Percentiles rank a stretch among this genome's conserved stretches.
phyloP scores from a whole-genome alignment of 2,797 vertebrate genomes.

The Melopsittacus undulatus region DNA sequence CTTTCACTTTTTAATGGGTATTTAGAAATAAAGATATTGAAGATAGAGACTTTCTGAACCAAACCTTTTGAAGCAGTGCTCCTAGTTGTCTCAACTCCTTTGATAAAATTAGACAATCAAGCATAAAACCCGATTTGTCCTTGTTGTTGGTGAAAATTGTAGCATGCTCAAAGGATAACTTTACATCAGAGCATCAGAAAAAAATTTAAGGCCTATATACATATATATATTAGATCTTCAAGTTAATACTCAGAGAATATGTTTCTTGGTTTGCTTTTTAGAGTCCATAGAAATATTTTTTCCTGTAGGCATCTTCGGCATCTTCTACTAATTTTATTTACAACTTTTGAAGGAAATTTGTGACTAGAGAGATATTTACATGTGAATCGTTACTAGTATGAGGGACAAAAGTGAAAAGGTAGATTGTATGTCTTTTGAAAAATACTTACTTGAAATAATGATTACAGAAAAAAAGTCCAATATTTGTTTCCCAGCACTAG shows the following conservation, averaged over 20 bases:
- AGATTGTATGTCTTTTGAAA: conserved; percentile 22
- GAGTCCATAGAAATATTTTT: background rate
- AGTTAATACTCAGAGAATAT: background rate
- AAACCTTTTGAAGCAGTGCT: background rate
- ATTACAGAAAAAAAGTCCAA: conserved; percentile 33
- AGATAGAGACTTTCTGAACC: background rate
- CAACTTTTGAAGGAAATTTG: background rate
- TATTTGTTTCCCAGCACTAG: conserved; percentile 37
- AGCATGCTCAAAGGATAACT: background rate
- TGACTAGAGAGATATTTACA: background rate
- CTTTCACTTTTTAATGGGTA: background rate
- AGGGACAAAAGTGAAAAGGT: background rate
- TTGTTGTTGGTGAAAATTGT: background rate
- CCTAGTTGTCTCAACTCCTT: background rate
- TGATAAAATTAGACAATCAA: background rate
- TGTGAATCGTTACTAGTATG: background rate
- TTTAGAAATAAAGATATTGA: background rate
- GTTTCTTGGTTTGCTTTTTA: background rate
- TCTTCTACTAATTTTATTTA: background rate
- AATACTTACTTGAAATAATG: conserved; percentile 23
- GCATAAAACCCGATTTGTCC: background rate
- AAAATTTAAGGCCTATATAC: background rate
- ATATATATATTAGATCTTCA: background rate
- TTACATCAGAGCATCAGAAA: background rate
- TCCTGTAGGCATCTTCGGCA: background rate